These are phyloP conservation scores for Gonocerus acuteangulatus DNA, from an alignment of 2,888 invertebrate species.

Conservation along the genomic window DNA sequence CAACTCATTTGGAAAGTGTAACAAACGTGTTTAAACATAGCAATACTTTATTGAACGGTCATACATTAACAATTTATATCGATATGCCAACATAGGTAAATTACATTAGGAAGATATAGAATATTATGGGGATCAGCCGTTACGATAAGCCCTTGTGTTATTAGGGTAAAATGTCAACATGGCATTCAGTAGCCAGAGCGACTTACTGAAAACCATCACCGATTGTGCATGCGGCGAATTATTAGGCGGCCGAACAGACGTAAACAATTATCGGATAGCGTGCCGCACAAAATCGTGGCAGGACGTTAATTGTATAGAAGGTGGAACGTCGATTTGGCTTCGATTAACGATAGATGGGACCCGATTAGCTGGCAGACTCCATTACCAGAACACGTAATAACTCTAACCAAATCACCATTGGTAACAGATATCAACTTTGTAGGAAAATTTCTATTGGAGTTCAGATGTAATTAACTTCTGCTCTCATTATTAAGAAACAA, in stretches of 20 bases:
- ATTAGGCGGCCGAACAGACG: neutral
- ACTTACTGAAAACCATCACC: no score
- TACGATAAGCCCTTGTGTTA: no score
- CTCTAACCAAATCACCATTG: slow-evolving; percentile 9
- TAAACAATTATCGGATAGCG: slow-evolving; percentile 16
- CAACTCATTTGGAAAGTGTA: no score
- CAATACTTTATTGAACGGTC: no score
- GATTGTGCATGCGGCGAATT: no score
- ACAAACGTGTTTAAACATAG: no score
- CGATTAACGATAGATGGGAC: slow-evolving; percentile 7
- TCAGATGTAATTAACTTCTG: neutral
- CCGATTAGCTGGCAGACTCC: neutral
- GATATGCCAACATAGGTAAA: no score
- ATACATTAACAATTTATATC: no score
- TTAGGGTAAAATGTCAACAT: no score
- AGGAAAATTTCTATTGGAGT: neutral
- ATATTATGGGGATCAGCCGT: no score
- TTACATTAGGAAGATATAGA: no score
- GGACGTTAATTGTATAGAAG: slow-evolving; percentile 5
- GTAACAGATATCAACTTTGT: neutral
- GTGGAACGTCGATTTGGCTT: neutral
- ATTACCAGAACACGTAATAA: slow-evolving; percentile 13
- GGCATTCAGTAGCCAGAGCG: no score
- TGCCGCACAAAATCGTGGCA: slow-evolving; percentile 12
- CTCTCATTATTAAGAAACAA: neutral